Conservation (phyloP, 2,888 invertebrate genomes). For the Prosopocoilus inquinatus region DNA sequence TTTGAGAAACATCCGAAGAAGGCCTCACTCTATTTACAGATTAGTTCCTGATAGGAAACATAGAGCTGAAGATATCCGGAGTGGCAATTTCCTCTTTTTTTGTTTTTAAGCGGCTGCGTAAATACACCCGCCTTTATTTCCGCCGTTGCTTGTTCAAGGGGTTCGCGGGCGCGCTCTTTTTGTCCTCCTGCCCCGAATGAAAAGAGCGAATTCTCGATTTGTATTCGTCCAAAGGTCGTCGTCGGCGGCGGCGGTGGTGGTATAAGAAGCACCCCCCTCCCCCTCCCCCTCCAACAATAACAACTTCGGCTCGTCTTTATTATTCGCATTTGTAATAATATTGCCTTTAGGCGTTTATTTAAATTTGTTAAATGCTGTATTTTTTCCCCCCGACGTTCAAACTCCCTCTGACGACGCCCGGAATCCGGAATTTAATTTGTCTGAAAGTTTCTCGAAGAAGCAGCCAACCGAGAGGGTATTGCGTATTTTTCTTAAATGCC, state of each 20-base stretch:
- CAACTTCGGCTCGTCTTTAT: conserved; percentile 43
- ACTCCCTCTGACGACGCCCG: too few relatives aligned
- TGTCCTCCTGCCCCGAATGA: conserved; percentile 39
- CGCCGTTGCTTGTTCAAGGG: conserved; percentile 41
- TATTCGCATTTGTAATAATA: conserved; percentile 45
- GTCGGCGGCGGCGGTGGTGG: conserved; percentile 33
- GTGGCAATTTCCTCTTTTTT: conserved; percentile 43
- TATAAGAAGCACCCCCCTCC: conserved; percentile 8
- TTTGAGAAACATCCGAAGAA: conserved; percentile 18
- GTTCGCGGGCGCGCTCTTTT: conserved; percentile 40
- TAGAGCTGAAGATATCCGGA: conserved; percentile 37
- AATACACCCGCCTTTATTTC: conserved; percentile 38
- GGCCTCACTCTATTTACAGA: conserved; percentile 41
- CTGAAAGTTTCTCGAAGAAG: too few relatives aligned
- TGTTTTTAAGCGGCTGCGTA: conserved; percentile 43
- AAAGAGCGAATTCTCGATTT: conserved; percentile 48
- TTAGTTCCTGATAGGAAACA: conserved; percentile 43
- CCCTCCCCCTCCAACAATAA: conserved; percentile 43
- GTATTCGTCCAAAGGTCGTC: conserved; percentile 44
- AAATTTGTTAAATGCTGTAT: conserved; percentile 38
- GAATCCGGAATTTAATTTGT: too few relatives aligned
- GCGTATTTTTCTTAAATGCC: too few relatives aligned
- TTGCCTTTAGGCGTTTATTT: conserved; percentile 47
- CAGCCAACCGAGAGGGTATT: too few relatives aligned
- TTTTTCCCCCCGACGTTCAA: conserved; percentile 7